phyloP scores from a whole-genome alignment of 2,888 invertebrate species.

The Hofmannophila pseudospretella region DNA sequence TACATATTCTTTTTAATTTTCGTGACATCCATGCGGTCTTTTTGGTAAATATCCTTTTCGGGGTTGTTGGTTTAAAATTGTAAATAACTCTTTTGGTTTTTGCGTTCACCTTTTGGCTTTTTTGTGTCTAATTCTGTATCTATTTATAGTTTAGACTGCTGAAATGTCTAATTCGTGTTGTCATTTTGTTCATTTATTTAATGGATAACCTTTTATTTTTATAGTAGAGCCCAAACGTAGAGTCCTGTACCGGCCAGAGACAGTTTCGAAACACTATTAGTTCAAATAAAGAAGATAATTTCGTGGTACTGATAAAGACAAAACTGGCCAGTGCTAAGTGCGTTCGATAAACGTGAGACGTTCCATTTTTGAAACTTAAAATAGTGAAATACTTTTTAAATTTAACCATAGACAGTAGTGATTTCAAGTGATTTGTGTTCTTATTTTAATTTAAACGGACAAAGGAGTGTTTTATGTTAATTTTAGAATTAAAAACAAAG shows the following conservation, averaged over 20 bases:
- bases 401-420: conserved; percentile 15
- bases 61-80: conserved; percentile 4
- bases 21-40: conserved; percentile 13
- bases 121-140: conserved; percentile 4
- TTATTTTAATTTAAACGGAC: not conserved
- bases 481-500: conserved; percentile 16
- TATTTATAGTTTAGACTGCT: too few relatives aligned
- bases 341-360: conserved; percentile 20
- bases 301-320: conserved; percentile 25
- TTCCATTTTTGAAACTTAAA: conserved; percentile 22
- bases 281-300: conserved; percentile 33
- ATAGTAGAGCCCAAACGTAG: conserved; percentile 46
- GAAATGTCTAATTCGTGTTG: too few relatives aligned
- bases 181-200: too few relatives aligned
- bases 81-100: conserved; percentile 16
- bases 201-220: too few relatives aligned
- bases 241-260: conserved; percentile 57
- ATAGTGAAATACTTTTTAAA: conserved; percentile 6
- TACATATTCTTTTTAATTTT: conserved; percentile 15
- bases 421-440: conserved; percentile 4
- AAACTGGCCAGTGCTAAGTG: conserved; percentile 29
- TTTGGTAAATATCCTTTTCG: conserved; percentile 46
- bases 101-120: conserved; percentile 9
- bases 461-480: conserved; percentile 33
- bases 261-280: conserved; percentile 33